Evolutionary conservation across 2,888 invertebrate genomes (phyloP), one percentile per base, ranked within the genome.

Genomic region (Meiosimyza platycephala): DNA sequence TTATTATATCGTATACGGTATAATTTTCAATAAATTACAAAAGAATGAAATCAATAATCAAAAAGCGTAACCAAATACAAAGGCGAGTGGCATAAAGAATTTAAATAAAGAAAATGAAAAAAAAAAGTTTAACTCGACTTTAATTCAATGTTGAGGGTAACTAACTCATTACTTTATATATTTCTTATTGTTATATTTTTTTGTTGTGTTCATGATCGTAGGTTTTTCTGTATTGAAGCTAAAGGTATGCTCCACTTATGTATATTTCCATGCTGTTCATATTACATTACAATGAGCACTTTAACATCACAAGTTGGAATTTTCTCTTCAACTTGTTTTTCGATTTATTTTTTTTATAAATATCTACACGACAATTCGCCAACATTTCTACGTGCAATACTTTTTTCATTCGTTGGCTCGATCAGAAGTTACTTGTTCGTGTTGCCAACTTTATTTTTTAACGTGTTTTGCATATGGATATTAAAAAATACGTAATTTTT

Each of bases 51-150:
- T 76, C 76, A 73, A 76, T 76, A 83, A 83, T 83, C 82, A 82
- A 83, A 83, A 82, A 83, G 82, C 82, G 82, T 82, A 83, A 81
- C 82, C 79, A 78, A 74, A 75, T 62, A 67, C 68, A 60, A 71
- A 71, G 48, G 60, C 55, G 52, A 72, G 74, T 59, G 54, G 33
- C 22, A 62, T 40, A 57, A 55, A 47, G 57, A 28, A 48, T 51
- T 16, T 6, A 13, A 48, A 69, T 16, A 18, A 63, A 48, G 16
- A n/a, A 50, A n/a, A n/a, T n/a, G n/a, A n/a, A n/a, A 55, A 40
- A 28, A 47, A 77, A 79, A 82, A 81, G 75, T 77, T 76, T 75
- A 79, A 79, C 51, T 62, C n/a, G 47, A 47, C 28, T 22, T 28
- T 40, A 40, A 40, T 40, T 40, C 40, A 40, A 40, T 40, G 40